phyloP scores from a whole-genome alignment of 2,888 invertebrate species.

The Trissonchulus sp. region DNA sequence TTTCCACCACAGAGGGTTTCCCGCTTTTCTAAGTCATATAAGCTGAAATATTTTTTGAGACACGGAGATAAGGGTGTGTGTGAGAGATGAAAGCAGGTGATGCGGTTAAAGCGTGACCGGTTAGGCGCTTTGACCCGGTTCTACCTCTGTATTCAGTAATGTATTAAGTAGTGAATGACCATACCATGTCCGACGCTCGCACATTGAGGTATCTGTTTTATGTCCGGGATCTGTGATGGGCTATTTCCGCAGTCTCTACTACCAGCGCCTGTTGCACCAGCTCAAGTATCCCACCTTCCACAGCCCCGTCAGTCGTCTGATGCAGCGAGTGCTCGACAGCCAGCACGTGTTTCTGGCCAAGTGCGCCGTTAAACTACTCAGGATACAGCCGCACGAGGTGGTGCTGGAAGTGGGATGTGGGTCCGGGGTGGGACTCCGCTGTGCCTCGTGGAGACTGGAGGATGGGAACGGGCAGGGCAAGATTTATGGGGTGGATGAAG shows the following conservation, averaged over 20 bases:
- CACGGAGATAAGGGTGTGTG: too few species aligned
- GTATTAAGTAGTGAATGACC: too few species aligned
- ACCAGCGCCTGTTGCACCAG: neutral
- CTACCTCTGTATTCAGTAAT: too few species aligned
- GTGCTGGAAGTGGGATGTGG: slow-evolving; percentile 49
- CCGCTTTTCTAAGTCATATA: too few species aligned
- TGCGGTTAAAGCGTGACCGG: too few species aligned
- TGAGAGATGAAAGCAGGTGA: too few species aligned
- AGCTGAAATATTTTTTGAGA: too few species aligned
- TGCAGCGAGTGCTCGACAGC: slow-evolving; percentile 14
- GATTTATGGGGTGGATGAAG: slow-evolving; percentile 45
- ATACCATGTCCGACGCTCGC: too few species aligned
- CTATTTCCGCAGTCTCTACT: neutral
- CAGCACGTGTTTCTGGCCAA: slow-evolving; percentile 37
- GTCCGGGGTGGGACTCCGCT: slow-evolving; percentile 43
- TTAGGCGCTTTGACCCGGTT: too few species aligned
- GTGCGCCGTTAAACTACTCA: slow-evolving; percentile 41
- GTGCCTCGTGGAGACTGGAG: slow-evolving; percentile 40
- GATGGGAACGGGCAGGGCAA: slow-evolving; percentile 46
- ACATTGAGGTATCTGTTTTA: too few species aligned
- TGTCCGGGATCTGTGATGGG: too few species aligned
- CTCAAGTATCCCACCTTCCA: neutral
- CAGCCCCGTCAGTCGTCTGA: neutral
- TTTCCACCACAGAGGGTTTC: too few species aligned
- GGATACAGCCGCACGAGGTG: slow-evolving; percentile 43